phyloP scores from a whole-genome alignment of 2,888 invertebrate species.

The Eupithecia insigniata region DNA sequence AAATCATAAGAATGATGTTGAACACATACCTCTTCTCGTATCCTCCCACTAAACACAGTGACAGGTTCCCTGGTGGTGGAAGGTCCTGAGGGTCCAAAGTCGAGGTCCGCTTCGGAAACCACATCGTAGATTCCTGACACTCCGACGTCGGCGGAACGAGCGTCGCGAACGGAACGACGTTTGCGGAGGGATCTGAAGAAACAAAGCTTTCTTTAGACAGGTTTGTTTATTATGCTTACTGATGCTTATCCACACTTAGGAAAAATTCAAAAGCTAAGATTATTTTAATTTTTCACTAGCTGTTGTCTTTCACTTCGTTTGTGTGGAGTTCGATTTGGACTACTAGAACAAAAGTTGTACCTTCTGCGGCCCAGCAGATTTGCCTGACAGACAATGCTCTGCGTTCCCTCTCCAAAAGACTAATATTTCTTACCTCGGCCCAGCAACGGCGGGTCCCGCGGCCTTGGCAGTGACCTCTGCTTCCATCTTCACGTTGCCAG shows the following conservation, averaged over 20 bases:
- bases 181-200: conserved; percentile 74
- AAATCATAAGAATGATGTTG: no score
- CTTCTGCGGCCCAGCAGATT: no score
- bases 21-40: conserved; percentile 88
- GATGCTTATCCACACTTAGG: no score
- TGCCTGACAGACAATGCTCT: no score
- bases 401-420: no score
- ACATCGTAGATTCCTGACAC: conserved; percentile 95
- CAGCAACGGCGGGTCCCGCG: conserved; percentile 80
- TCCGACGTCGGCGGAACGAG: conserved; percentile 93
- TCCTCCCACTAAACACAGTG: conserved; percentile 94
- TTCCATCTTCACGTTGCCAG: conserved; percentile 69
- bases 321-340: no score
- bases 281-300: no score
- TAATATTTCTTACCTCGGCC: conserved; percentile 75
- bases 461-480: conserved; percentile 79
- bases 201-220: not conserved
- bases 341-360: no score
- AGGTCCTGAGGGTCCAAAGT: conserved; percentile 87
- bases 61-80: conserved; percentile 86
- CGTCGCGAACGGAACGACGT: conserved; percentile 88
- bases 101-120: conserved; percentile 95
- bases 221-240: no score
- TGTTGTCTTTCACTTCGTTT: no score
- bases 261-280: no score